phyloP scores from a whole-genome alignment of 2,797 vertebrate genomes.

The Schizothorax lantsangensis region DNA sequence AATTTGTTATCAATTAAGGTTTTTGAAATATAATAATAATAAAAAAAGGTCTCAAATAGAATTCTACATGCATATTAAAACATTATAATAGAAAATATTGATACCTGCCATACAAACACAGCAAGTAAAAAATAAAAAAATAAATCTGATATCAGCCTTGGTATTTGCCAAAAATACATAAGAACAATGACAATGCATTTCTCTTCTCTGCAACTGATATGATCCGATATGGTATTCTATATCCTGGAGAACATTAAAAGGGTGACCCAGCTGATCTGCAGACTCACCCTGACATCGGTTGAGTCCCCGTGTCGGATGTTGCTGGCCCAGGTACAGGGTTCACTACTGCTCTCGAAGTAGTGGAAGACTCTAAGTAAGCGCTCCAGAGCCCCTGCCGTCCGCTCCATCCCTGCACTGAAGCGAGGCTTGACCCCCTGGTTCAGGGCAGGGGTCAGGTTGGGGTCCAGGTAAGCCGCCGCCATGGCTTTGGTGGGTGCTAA shows the following conservation, averaged over 20 bases:
- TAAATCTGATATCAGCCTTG: background rate
- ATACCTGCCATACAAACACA: background rate
- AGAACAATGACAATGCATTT: background rate
- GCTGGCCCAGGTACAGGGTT: conserved; percentile 93
- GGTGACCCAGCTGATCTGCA: background rate
- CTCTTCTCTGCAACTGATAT: background rate
- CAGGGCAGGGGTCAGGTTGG: conserved; percentile 89
- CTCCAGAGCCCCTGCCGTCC: conserved; percentile 90
- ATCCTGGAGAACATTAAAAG: background rate
- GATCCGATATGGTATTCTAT: background rate
- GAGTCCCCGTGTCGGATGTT: conserved; percentile 97
- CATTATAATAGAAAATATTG: background rate
- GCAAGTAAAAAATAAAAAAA: background rate
- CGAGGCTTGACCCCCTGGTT: conserved; percentile 85
- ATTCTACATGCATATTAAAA: background rate
- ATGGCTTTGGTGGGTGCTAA: conserved; percentile 94
- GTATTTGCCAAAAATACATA: background rate
- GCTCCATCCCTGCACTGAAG: conserved; percentile 86
- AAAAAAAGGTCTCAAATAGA: background rate
- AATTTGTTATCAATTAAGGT: background rate
- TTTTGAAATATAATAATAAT: background rate
- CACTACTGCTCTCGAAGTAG: conserved; percentile 93
- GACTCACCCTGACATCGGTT: conserved; percentile 92
- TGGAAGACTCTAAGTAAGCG: conserved; percentile 96
- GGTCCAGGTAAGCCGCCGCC: conserved; percentile 96